phyloP scores from a whole-genome alignment of 2,113 vertebrate genomes.

The Isurus oxyrinchus region DNA sequence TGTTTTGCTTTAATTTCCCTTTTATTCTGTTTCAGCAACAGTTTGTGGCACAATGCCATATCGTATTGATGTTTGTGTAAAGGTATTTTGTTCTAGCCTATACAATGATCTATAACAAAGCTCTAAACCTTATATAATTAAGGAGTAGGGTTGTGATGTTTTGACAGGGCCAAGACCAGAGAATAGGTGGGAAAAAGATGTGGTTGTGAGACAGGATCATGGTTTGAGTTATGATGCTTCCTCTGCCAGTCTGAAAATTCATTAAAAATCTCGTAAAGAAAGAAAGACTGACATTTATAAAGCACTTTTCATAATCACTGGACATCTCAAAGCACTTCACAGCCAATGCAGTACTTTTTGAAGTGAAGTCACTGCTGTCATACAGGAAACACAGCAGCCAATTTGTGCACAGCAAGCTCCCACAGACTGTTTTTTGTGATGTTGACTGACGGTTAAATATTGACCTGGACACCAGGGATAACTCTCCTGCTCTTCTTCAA shows the following conservation, averaged over 20 bases:
- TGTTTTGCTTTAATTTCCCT: no score
- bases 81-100: not conserved
- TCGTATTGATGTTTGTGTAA: not conserved
- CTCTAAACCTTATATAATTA: no score
- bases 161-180: not conserved
- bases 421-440: no score
- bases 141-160: not conserved
- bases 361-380: no score
- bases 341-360: no score
- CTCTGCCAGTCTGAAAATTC: not conserved
- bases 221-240: not conserved
- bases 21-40: not conserved
- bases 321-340: not conserved
- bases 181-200: not conserved
- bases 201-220: not conserved
- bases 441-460: no score
- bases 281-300: not conserved
- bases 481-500: no score
- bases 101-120: not conserved
- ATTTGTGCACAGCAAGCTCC: no score
- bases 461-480: no score
- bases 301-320: not conserved
- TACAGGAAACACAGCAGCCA: no score
- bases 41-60: not conserved
- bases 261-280: not conserved